A percentile compares a stretch with the other conserved stretches of the same genome.
Conservation (phyloP, 2,797 vertebrate genomes). For the Sebastes vulpes region DNA sequence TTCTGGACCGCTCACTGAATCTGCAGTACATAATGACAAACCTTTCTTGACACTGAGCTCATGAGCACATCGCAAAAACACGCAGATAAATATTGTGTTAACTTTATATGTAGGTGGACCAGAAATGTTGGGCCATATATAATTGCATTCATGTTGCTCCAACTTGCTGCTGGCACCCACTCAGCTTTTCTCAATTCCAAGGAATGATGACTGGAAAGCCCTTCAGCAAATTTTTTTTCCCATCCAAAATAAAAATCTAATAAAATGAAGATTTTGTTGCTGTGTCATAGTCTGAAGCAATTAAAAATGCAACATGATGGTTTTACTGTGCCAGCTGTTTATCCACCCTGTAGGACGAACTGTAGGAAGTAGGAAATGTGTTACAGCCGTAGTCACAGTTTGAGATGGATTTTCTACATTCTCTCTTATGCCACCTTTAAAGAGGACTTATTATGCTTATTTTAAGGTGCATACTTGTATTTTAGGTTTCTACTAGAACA, state of each 20-base stretch:
- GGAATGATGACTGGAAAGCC: conserved; percentile 28
- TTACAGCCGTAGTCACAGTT: background rate
- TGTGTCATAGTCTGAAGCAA: conserved; percentile 18
- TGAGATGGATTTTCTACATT: background rate
- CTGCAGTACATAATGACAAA: background rate
- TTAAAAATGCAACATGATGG: background rate
- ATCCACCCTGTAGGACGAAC: background rate
- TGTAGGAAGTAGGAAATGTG: background rate
- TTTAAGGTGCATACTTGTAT: no score
- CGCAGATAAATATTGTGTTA: conserved; percentile 2
- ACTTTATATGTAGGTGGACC: conserved; percentile 49
- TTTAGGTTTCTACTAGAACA: no score
- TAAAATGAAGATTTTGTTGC: conserved; percentile 24
- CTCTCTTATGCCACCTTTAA: no score
- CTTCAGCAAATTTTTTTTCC: background rate
- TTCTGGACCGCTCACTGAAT: background rate
- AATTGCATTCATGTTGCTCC: conserved; percentile 47
- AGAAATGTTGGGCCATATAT: conserved; percentile 35
- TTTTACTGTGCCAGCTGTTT: conserved; percentile 41
- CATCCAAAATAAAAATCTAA: conserved; percentile 6
- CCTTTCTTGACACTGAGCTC: background rate
- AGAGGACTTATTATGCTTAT: no score
- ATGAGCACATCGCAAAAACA: conserved; percentile 34
- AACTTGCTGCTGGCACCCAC: conserved; percentile 59
- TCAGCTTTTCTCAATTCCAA: conserved; percentile 26